These are phyloP conservation scores for Dryomyza anilis DNA, from an alignment of 2,888 invertebrate genomes.

Conservation along the genomic window DNA sequence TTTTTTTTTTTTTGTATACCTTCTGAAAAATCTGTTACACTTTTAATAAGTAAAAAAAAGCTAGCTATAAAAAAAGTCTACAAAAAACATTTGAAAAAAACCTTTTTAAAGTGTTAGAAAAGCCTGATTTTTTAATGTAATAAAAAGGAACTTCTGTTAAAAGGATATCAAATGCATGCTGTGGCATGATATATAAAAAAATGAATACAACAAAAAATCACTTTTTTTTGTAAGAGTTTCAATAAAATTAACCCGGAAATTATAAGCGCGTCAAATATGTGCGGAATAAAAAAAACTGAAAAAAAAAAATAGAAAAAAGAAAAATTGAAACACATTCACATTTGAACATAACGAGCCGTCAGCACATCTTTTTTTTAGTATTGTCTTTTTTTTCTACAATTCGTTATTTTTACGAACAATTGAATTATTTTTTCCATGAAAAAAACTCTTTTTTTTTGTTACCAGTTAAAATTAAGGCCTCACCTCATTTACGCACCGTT, in stretches of 20 bases:
- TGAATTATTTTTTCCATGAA: constrained; percentile 55
- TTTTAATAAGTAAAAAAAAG: constrained; percentile 32
- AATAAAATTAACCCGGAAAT: constrained; percentile 46
- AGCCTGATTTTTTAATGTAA: constrained; percentile 3
- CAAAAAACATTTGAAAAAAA: constrained; percentile 18
- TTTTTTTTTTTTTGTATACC: too few species aligned
- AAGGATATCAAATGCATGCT: background rate
- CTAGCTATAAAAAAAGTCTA: background rate
- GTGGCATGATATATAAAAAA: constrained; percentile 18
- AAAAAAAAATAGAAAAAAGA: constrained; percentile 29
- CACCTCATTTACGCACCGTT: too few species aligned
- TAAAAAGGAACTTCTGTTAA: background rate
- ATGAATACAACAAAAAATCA: constrained; percentile 26
- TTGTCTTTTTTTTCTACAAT: constrained; percentile 29
- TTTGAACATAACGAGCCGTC: constrained; percentile 39
- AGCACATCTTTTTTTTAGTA: constrained; percentile 37
- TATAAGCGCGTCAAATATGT: constrained; percentile 42
- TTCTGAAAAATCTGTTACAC: constrained; percentile 41
- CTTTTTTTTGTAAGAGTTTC: constrained; percentile 36
- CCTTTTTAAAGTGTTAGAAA: background rate
- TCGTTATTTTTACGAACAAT: constrained; percentile 49
- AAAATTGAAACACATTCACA: too few species aligned
- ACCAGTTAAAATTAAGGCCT: constrained; percentile 4
- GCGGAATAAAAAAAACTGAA: constrained; percentile 13
- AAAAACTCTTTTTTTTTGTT: constrained; percentile 33